Conservation (phyloP, 1,140 invertebrate genomes). For the Heliconius hermathena region DNA sequence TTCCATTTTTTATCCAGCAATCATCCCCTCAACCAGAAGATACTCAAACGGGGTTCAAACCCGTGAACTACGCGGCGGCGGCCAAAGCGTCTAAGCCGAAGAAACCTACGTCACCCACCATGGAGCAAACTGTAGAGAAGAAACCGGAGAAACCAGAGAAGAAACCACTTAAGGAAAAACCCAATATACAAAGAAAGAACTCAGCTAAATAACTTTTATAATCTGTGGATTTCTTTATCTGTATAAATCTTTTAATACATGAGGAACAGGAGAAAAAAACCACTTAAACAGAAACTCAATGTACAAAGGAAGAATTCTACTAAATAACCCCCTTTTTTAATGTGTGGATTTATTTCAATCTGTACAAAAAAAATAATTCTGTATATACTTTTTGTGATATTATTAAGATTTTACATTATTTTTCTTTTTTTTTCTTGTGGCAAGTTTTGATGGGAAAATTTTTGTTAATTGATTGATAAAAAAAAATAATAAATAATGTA, state of each 20-base stretch:
- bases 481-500: slow-evolving; percentile 35
- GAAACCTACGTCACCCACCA: slow-evolving; percentile 45
- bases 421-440: slow-evolving; percentile 3
- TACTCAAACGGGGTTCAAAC: slow-evolving; percentile 52
- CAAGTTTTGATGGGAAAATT: slow-evolving; percentile 28
- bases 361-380: neutral
- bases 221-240: slow-evolving; percentile 23
- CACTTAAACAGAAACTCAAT: neutral
- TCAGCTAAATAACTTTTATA: slow-evolving; percentile 51
- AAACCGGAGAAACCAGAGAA: slow-evolving; percentile 37
- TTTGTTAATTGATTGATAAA: slow-evolving; percentile 13
- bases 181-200: slow-evolving; percentile 60
- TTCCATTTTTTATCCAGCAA: slow-evolving; percentile 41
- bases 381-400: slow-evolving; percentile 42
- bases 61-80: slow-evolving; percentile 74
- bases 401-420: slow-evolving; percentile 30
- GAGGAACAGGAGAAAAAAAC: no score
- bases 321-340: no score
- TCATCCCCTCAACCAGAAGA: slow-evolving; percentile 49
- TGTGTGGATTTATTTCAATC: no score
- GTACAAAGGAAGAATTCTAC: slow-evolving; percentile 1
- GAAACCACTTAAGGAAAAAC: slow-evolving; percentile 35
- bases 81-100: slow-evolving; percentile 70
- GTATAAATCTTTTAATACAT: neutral
- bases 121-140: slow-evolving; percentile 36